Base-by-base conservation (phyloP, 2,797 vertebrate species). In the Ficedula albicollis region DNA sequence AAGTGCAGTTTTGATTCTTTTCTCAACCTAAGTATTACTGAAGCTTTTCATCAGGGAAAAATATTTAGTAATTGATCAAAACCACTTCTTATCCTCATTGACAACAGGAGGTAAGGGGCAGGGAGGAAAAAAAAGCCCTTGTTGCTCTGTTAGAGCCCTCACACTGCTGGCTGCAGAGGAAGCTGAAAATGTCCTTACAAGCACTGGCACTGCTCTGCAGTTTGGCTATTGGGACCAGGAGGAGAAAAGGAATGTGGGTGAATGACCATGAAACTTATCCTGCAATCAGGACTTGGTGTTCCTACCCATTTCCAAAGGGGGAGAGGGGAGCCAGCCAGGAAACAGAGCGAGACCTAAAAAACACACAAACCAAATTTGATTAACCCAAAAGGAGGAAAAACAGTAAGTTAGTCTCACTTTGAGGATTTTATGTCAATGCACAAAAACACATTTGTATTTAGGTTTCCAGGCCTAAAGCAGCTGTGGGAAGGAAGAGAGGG, bases 181-280 rank as follows among this genome's bases (percentile, higher is more conserved):
- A 78, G 51, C 21, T 90, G 67, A 74, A 83, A 92, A 32, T 13
- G 21, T 36, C 76, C 74, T 55, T 68, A 39, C 25, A 64, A 89
- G 15, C 27, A 22, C 60, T 72, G 64, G 54, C 41, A 46, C 44
- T 58, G n/a, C n/a, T 70, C 27, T 80, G 64, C 51, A 52, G 26
- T 39, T 84, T 75, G 48, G 58, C 41, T 92, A 0, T 39, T 64
- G n/a, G 63, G 86, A 85, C 5, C 1, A 1, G 34, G 41, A 93
- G 60, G 26, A 91, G 58, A 72, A 83, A 54, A 90, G 48, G 36
- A 73, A 59, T 86, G 68, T 48, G 56, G 38, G 74, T 52, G 77
- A 91, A 76, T 5, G 59, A 93, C 83, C 70, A 72, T 90, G 88
- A 93, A 93, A 59, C 60, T 87, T 84, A 83, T 51, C 84, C 0